Evolutionary conservation across 1,140 invertebrate species (phyloP), one percentile per base, ranked within the genome.

Genomic region (Vollenhovia emeryi): DNA sequence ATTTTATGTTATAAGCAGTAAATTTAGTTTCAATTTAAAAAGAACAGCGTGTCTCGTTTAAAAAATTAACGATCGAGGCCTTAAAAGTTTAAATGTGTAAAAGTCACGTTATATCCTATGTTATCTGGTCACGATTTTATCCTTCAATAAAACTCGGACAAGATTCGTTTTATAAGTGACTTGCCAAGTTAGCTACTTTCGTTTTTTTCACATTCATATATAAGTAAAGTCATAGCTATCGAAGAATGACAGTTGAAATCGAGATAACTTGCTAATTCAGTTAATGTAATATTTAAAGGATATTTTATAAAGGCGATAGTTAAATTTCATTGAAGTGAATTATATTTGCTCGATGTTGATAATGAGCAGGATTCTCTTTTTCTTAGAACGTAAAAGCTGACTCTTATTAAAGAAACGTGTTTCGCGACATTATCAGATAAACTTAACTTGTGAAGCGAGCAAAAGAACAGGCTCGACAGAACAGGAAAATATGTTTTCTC

Each of bases 1-100:
- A 84, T 87, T 87, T 87, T 88, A 79, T 87, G 74, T 88, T 87
- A 60, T 84, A 79, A 79, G 45, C 55, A 24, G 45, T 64, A 24
- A 86, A 60, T 2, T 7, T 50, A n/a, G 36, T 73, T 88, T 87
- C 79, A 85, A 87, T 87, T 79, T 45, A 48, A 45, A 86, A 6
- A 48, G 50, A 82, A 66, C 21, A 2, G 40, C 24, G 62, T 21
- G 18, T 84, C 9, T 64, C 1, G 60, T 5, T 27, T 1, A 2
- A 64, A 64, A 64, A 64, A 18, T 36, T 3, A 36, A 64, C n/a
- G 6, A 36, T 36, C 4, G 24, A 57, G 33, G 36, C 8, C 8
- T 33, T 36, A 64, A 7, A 64, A 36, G n/a, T 40, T 15, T 30
- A 21, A 40, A 36, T 2, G 5, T 64, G 9, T 21, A 62, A 62